Conservation (phyloP, 2,888 invertebrate species). For the Blastobasis lacticolella region DNA sequence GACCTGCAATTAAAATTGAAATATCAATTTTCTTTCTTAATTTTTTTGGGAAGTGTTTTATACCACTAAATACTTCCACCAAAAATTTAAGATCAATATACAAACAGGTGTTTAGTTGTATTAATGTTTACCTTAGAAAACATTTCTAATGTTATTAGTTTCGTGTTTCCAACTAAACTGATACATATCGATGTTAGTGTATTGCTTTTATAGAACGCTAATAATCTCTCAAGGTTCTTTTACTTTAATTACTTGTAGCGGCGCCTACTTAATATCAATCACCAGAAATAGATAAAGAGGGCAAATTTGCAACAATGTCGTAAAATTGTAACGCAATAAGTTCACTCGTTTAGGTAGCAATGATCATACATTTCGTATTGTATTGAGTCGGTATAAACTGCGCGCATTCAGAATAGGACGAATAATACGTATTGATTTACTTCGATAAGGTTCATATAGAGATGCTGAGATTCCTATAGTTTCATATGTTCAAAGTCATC, state of each 20-base stretch:
- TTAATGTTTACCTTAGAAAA: conserved; percentile 45
- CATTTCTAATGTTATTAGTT: conserved; percentile 42
- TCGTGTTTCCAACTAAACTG: conserved; percentile 43
- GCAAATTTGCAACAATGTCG: conserved; percentile 46
- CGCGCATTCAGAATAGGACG: too few relatives aligned
- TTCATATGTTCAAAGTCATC: too few relatives aligned
- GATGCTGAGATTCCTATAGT: too few relatives aligned
- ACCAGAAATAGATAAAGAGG: conserved; percentile 36
- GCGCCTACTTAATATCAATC: conserved; percentile 40
- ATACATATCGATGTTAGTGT: conserved; percentile 39
- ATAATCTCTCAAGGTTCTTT: conserved; percentile 53
- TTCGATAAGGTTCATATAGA: too few relatives aligned
- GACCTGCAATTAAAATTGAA: too few relatives aligned
- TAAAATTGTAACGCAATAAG: conserved; percentile 26
- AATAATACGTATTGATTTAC: too few relatives aligned
- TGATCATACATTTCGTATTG: too few relatives aligned
- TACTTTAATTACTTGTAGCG: conserved; percentile 63
- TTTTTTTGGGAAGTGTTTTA: too few relatives aligned
- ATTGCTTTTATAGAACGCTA: conserved; percentile 61
- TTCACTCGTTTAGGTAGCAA: too few relatives aligned
- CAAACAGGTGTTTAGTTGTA: background rate
- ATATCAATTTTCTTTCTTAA: too few relatives aligned
- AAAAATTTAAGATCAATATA: background rate
- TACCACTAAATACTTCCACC: background rate
- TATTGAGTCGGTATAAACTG: too few relatives aligned